Conservation (phyloP, 2,888 invertebrate species). For the Myathropa florea region DNA sequence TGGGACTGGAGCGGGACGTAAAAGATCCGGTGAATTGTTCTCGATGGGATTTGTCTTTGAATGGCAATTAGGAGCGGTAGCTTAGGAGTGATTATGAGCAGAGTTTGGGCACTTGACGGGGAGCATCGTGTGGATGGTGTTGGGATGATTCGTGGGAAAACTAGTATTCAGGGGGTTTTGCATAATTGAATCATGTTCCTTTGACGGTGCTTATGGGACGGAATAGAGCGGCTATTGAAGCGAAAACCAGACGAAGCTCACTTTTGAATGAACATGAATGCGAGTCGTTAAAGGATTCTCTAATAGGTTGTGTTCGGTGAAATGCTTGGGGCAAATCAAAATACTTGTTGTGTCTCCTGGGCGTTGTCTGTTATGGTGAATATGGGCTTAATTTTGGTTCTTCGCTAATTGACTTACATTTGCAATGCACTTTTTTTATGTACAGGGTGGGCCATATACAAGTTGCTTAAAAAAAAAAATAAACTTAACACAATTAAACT, state of each 20-base stretch:
- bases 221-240: not conserved
- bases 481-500: too few relatives aligned
- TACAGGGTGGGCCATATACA: too few relatives aligned
- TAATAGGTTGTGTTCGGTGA: not conserved
- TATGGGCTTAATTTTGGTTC: too few relatives aligned
- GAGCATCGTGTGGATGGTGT: not conserved
- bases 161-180: conserved; percentile 16
- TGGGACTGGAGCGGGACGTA: not conserved
- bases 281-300: not conserved
- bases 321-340: not conserved
- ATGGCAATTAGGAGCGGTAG: conserved; percentile 44
- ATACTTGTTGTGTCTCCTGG: too few relatives aligned
- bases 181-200: conserved; percentile 18
- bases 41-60: conserved; percentile 37
- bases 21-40: conserved; percentile 27
- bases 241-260: not conserved
- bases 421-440: too few relatives aligned
- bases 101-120: not conserved
- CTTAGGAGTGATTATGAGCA: conserved; percentile 26
- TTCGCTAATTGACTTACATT: too few relatives aligned
- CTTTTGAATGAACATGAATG: not conserved
- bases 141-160: conserved; percentile 21
- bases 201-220: conserved; percentile 1
- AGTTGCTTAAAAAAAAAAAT: too few relatives aligned
- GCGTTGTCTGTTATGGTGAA: too few relatives aligned